Evolutionary conservation across 2,113 vertebrate genomes (phyloP).

Genomic region (Sigmodon hispidus): DNA sequence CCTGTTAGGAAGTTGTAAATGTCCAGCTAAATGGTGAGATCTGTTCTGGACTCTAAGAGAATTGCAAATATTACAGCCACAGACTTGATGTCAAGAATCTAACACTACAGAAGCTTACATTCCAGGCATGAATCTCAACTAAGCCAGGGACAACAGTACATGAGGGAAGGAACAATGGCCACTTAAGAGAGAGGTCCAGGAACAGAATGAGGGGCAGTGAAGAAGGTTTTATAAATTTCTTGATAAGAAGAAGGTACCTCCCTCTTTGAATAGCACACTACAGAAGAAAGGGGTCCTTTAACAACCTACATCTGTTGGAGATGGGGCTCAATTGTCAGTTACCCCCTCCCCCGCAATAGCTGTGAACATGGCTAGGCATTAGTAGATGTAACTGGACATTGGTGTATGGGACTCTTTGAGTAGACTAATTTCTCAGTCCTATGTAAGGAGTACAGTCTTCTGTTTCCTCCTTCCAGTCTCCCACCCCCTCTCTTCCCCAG

Average conservation of each 20-base stretch:
- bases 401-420: background rate
- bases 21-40: background rate
- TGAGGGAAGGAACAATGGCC: background rate
- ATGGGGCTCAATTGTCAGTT: rapidly evolving
- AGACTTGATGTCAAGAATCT: background rate
- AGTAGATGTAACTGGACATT: background rate
- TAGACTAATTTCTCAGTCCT: background rate
- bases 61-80: background rate
- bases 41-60: background rate
- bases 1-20: background rate
- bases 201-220: background rate
- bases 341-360: background rate
- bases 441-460: rapidly evolving
- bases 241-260: background rate
- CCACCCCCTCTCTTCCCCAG: background rate
- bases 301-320: background rate
- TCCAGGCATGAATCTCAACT: background rate
- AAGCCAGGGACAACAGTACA: background rate
- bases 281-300: background rate
- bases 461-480: background rate
- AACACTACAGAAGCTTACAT: background rate
- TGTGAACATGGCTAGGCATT: rapidly evolving
- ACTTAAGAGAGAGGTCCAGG: background rate
- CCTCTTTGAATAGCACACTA: background rate
- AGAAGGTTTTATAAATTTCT: background rate